Evolutionary conservation across 1,140 invertebrate genomes (phyloP).

Genomic region (Phthorimaea operculella): DNA sequence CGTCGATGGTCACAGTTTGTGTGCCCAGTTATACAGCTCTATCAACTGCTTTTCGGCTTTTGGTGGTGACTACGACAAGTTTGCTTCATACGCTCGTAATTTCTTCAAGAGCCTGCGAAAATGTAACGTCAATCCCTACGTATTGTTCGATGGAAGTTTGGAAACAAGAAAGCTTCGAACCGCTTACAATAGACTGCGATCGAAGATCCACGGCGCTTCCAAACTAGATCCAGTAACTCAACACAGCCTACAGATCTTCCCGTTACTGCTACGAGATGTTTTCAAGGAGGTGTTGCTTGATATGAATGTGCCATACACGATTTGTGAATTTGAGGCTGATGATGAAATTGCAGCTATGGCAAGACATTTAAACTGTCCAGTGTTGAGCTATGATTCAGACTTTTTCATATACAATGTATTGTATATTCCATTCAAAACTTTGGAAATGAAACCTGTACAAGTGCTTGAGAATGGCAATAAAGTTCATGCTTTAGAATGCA

Average conservation of each 20-base stretch:
- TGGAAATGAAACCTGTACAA: conserved; percentile 64
- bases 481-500: conserved; percentile 65
- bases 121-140: conserved; percentile 80
- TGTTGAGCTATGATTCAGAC: conserved; percentile 91
- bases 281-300: conserved; percentile 76
- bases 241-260: conserved; percentile 70
- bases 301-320: conserved; percentile 73
- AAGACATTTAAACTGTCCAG: conserved; percentile 80
- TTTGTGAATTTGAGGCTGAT: conserved; percentile 89
- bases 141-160: conserved; percentile 86
- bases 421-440: conserved; percentile 82
- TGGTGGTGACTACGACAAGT: conserved; percentile 89
- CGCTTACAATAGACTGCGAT: conserved; percentile 70
- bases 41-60: conserved; percentile 76
- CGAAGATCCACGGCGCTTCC: conserved; percentile 71
- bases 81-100: conserved; percentile 69
- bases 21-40: conserved; percentile 77
- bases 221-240: conserved; percentile 58
- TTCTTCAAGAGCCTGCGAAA: conserved; percentile 79
- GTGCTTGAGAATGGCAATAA: conserved; percentile 34
- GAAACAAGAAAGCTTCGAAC: conserved; percentile 82
- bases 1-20: conserved; percentile 85
- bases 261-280: conserved; percentile 76
- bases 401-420: conserved; percentile 88
- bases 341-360: conserved; percentile 83